Base-by-base conservation (phyloP, 2,113 vertebrate species). In the Spea bombifrons region DNA sequence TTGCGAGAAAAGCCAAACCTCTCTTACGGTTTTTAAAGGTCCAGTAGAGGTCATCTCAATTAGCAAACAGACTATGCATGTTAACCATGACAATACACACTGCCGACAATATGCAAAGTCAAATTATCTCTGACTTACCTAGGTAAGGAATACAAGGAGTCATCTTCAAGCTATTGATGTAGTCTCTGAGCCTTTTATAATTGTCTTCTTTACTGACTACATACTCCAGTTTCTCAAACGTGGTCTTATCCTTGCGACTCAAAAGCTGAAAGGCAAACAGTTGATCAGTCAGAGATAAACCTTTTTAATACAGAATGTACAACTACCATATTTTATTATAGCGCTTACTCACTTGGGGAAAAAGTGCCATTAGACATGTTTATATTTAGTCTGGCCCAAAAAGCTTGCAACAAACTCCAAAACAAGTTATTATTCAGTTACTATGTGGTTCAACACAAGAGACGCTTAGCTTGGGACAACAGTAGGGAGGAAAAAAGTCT, bases 161-260 rank as follows among this genome's bases (percentile, higher is more conserved):
- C 97, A 99, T 98, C 91, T 98, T 99, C 91, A 98, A 94, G 89
- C 95, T 98, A 88, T 93, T 95, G 84, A 98, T 97, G 87, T 93
- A 97, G 86, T 98, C 95, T 88, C 97, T 92, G 83, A 99, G 94
- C 50, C 97, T 94, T 88, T 97, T 98, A 86, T 98, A 98, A 90
- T 99, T 99, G 88, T 99, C 97, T 90, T 99, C 97, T 93, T 99
- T 99, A 86, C 96, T 95, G 94, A 98, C 98, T 84, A 99, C 93
- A 86, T 96, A 99, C 84, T 99, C 96, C 77, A 99, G 81, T 69
- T 97, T 95, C 83, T 99, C 97, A 89, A 99, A 99, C 1, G 93
- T 94, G 13, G 97, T 91, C 91, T 96, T 99, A 89, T 99, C 97
- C 87, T 98, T 99, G 73, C 97, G 94, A 88, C 95, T 99, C 85